These are phyloP conservation scores for Drosophila pseudoobscura DNA, from an alignment of 1,140 invertebrate species.

Conservation along the genomic window DNA sequence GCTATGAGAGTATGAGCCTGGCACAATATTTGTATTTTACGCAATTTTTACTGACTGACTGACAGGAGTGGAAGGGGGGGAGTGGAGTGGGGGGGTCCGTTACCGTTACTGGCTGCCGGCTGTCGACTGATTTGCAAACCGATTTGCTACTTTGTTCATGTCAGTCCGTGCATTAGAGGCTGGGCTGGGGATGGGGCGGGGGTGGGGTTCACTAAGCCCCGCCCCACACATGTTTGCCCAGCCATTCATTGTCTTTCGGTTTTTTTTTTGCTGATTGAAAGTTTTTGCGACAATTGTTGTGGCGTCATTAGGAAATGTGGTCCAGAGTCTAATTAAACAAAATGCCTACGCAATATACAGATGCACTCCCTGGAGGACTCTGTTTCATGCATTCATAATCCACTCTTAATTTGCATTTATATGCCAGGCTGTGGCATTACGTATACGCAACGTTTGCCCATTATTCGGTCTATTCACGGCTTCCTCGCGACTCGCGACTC, in stretches of 20 bases:
- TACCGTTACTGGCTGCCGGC: constrained; percentile 29
- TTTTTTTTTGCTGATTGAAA: constrained; percentile 59
- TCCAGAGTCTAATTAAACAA: constrained; percentile 60
- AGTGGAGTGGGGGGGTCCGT: too few species aligned
- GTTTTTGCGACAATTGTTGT: constrained; percentile 76
- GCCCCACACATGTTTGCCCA: constrained; percentile 38
- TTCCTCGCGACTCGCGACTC: not conserved
- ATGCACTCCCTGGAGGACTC: constrained; percentile 1
- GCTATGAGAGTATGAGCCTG: constrained; percentile 43
- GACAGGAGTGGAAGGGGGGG: constrained; percentile 30
- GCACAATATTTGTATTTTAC: constrained; percentile 82
- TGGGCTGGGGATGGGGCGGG: not conserved
- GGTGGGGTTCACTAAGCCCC: constrained; percentile 20
- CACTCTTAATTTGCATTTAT: not conserved
- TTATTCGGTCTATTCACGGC: constrained; percentile 3
- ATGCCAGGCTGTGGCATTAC: constrained; percentile 1
- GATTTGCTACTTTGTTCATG: constrained; percentile 75
- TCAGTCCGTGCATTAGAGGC: constrained; percentile 64
- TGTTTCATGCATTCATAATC: not conserved
- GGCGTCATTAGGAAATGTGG: constrained; percentile 60
- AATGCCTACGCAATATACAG: constrained; percentile 7
- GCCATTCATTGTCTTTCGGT: constrained; percentile 49
- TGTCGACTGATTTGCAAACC: constrained; percentile 71
- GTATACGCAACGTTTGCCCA: constrained; percentile 31
- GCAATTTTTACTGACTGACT: constrained; percentile 77